Evolutionary conservation across 2,797 vertebrate genomes (phyloP).

Genomic region (Champsocephalus gunnari): DNA sequence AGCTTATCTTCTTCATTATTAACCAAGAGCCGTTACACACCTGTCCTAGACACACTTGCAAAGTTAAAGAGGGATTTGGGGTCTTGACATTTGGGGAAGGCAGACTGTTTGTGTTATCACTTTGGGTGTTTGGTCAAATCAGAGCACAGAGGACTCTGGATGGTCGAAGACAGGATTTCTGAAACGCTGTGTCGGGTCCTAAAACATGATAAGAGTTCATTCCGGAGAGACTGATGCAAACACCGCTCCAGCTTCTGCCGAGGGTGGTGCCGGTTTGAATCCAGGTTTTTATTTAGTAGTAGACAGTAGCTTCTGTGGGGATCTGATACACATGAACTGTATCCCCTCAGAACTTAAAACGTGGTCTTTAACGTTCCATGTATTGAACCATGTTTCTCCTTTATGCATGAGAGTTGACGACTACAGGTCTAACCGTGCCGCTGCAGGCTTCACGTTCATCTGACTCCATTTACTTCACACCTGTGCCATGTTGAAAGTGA

Average conservation of each 20-base stretch:
- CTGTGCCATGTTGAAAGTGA: neutral
- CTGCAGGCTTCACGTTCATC: too few relatives aligned
- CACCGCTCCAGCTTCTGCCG: neutral
- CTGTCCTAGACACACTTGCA: slow-evolving; percentile 29
- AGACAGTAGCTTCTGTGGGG: neutral
- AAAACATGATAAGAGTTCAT: neutral
- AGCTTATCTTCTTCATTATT: slow-evolving; percentile 50
- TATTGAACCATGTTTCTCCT: neutral
- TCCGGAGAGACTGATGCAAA: neutral
- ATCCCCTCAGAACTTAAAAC: neutral
- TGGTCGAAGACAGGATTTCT: neutral
- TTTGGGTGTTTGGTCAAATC: slow-evolving; percentile 9
- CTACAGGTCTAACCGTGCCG: too few relatives aligned
- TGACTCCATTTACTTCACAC: too few relatives aligned
- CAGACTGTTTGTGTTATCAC: neutral
- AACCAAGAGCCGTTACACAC: slow-evolving; percentile 37
- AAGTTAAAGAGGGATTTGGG: slow-evolving; percentile 29
- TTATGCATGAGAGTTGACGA: too few relatives aligned
- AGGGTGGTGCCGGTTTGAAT: neutral
- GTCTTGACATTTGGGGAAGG: slow-evolving; percentile 19
- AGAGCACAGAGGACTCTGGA: neutral
- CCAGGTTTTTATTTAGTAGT: neutral
- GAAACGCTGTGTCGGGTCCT: neutral
- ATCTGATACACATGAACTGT: neutral
- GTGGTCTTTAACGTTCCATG: neutral